Base-by-base conservation (phyloP, 37 sponge, comb jelly and placozoan species). In the Theonella swinhoei region DNA sequence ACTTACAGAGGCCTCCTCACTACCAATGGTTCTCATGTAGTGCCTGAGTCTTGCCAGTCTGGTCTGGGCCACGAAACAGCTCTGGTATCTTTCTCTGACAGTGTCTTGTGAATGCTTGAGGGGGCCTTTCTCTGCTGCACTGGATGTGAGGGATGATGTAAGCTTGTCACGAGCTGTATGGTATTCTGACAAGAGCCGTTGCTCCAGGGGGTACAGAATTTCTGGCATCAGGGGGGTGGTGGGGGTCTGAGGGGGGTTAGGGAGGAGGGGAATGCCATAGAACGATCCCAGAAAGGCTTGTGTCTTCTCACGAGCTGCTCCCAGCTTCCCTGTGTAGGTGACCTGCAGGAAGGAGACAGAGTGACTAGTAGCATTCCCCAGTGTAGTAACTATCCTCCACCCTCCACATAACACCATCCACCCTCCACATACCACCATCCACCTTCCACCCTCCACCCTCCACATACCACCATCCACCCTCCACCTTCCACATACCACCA, bases 211-310 rank as follows among this genome's bases (percentile, higher is more conserved):
- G 31, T 71, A 34, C 26, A 88, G 85, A 34, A 36, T 83, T 26
- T 47, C 39, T 0, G 69, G 62, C 25, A 64, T 32, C 24, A 39
- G 82, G 38, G 68, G 60, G 30, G 62, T 39, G 42, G 26, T 64
- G 0, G 80, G 64, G 70, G 74, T 22, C n/a, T n/a, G n/a, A n/a
- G n/a, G n/a, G n/a, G n/a, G n/a, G n/a, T n/a, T n/a, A n/a, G n/a
- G n/a, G 31, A 90, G 64, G 42, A 81, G 38, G 4, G 92, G 85
- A 8, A 54, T 40, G 42, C 92, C 92, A 43, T 80, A 88, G 78
- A 78, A 92, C 31, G 79, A 32, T 11, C 92, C 92, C 0, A 92
- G 71, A 70, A 83, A 84, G 8, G 84, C 81, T n/a, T 83, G 75
- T 4, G 73, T 62, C 72, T 42, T 80, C 71, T 87, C 88, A 4